A percentile compares a stretch with the other conserved stretches of the same genome.
Conservation (phyloP, 1,140 invertebrate genomes). For the Lamellibrachia luymesi region DNA sequence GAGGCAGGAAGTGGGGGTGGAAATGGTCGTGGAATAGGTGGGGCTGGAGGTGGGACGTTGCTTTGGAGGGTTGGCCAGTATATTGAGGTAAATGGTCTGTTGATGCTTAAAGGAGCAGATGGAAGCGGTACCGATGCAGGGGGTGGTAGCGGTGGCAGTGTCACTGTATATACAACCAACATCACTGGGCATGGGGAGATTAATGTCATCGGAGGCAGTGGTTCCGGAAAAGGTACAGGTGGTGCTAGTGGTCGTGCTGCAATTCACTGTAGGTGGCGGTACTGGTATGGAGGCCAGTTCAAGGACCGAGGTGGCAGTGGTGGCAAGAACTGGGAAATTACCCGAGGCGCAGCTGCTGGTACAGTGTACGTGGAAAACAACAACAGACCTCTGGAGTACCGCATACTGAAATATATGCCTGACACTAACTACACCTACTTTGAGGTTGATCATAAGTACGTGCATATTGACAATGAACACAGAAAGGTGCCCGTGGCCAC, state of each 20-base stretch:
- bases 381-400: constrained; percentile 40
- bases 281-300: constrained; percentile 40
- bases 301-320: constrained; percentile 39
- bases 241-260: constrained; percentile 41
- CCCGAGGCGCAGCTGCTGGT: constrained; percentile 41
- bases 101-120: constrained; percentile 38
- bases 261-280: constrained; percentile 42
- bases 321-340: constrained; percentile 22
- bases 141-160: constrained; percentile 43
- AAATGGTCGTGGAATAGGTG: constrained; percentile 9
- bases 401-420: constrained; percentile 41
- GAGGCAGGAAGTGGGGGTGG: not conserved
- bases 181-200: constrained; percentile 45
- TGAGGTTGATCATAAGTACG: constrained; percentile 43
- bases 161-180: constrained; percentile 41
- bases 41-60: constrained; percentile 7
- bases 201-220: constrained; percentile 32
- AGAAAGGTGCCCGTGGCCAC: constrained; percentile 36
- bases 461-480: constrained; percentile 42
- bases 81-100: constrained; percentile 41
- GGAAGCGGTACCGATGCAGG: constrained; percentile 36
- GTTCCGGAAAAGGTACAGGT: constrained; percentile 34
- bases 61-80: constrained; percentile 28
- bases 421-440: constrained; percentile 40
- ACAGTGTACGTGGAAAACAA: constrained; percentile 45